Base-by-base conservation (phyloP, 2,113 vertebrate species). In the Hypomesus transpacificus region DNA sequence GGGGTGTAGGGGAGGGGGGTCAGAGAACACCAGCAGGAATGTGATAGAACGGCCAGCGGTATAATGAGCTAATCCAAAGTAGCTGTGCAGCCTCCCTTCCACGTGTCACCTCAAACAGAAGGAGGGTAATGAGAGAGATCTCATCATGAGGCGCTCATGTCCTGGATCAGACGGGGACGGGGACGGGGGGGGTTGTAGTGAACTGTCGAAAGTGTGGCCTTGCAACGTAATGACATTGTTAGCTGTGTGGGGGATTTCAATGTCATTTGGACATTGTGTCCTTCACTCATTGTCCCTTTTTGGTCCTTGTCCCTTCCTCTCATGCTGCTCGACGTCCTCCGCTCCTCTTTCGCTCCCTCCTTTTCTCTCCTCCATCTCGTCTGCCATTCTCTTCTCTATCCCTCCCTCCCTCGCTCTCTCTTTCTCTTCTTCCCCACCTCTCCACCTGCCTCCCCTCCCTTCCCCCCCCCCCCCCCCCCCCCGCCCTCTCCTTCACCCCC, bases 211-310 rank as follows among this genome's bases (percentile, higher is more conserved):
- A 22, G 57, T 21, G n/a, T 56, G 56, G 64, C 28, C 67, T 22
- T 76, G 65, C 70, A 71, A 3, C 53, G 53, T 50, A 70, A 69
- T 85, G 2, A 70, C 26, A 68, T 52, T 24, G 66, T 58, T 67
- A 3, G 16, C 65, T n/a, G 9, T 16, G 65, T 64, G 53, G 53
- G 58, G 74, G 68, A 69, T 54, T 68, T 46, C 39, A 46, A 13
- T 26, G 24, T 26, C 24, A 26, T 46, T 46, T 46, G 39, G 11
- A 46, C 39, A 46, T 46, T 9, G 39, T 11, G 39, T 46, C 39
- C 39, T 46, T 46, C 39, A 5, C 39, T 11, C 39, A 46, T 13
- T 11, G 9, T 46, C 8, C 2, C 39, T 46, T 9, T 46, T 46
- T 34, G 31, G 31, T 34, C 31, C 39, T 11, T 2, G 8, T 46